Evolutionary conservation across 2,888 invertebrate genomes (phyloP), one percentile per base, ranked within the genome.

Genomic region (Archips crataeganus): DNA sequence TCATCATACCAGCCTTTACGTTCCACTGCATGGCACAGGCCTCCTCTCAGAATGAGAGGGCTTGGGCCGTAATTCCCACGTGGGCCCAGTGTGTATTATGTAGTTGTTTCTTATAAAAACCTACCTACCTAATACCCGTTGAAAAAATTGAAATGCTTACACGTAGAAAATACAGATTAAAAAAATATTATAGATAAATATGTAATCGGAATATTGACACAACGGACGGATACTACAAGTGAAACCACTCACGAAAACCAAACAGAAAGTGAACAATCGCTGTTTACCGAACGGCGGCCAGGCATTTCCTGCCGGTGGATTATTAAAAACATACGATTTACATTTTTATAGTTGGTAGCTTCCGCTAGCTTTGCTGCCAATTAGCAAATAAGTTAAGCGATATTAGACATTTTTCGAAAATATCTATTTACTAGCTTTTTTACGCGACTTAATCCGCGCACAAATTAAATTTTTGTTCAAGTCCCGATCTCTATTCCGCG

Each of bases 211-310:
- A 9, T 74, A 60, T 74, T 73, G 68, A 73, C 73, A 69, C 69
- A 70, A 70, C 70, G 74, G 69, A 68, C 47, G 74, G 74, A 74
- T 42, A 64, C 68, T 71, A 75, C 75, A 75, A 72, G 75, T 75
- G 75, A 75, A 75, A 75, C 71, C 75, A 68, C 71, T 71, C 71
- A 67, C 62, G 65, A 68, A 69, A 68, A 60, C 68, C 60, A 75
- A 75, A 75, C 75, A 75, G 71, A 75, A 71, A 75, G 75, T 75
- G 71, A 68, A 73, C 71, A 75, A 68, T 75, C 71, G 65, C 45
- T 72, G 67, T 74, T 66, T 74, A 59, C 70, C 34, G 59, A 34
- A 32, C 70, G 39, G 15, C 71, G 61, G 23, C 70, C 60, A 59
- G 63, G 73, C 63, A 74, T 74, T 74, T 74, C 69, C 74, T 74